Base-by-base conservation (phyloP, 2,797 vertebrate genomes). In the Erpetoichthys calabaricus region DNA sequence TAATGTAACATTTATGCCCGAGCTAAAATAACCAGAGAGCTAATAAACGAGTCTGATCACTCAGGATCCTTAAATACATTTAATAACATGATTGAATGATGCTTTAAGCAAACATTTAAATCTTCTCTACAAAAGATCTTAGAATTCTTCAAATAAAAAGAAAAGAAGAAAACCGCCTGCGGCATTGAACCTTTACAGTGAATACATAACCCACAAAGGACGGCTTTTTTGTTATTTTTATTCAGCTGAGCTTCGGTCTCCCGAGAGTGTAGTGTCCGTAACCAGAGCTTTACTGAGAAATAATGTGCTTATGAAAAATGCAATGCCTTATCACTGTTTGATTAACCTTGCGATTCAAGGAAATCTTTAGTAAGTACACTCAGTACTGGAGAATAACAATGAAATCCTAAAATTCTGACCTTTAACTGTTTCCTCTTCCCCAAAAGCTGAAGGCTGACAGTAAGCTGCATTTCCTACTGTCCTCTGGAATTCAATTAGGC, bases 101-200 rank as follows among this genome's bases (percentile, higher is more conserved):
- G 25, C 25, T 25, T 25, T 25, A 25, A 25, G 25, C 25, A 25
- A 25, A 25, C 25, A 25, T 25, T 25, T 25, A 25, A 25, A 25
- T 25, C 25, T 25, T 25, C 25, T 25, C 25, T 25, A 25, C 25
- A 25, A 25, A 25, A 25, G 25, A 25, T 25, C 25, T 25, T 25
- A 25, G 25, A 25, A 25, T 25, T 25, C 25, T 25, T 25, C 25
- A 25, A 25, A 25, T 25, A 25, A 25, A 25, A 25, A 25, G 54
- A 61, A 45, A 45, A 55, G 46, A 45, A 47, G 44, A 42, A 62
- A 43, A 55, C 43, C 43, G 43, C 10, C 52, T 41, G 43, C 41
- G 45, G 45, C 56, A 25, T 25, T 25, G 25, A 25, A 25, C 25
- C 25, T 25, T 49, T 49, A n/a, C 47, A 49, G 7, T 49, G 47